Evolutionary conservation across 2,113 vertebrate genomes (phyloP).

Genomic region (zebrafish (Danio rerio)): GRCz12tu NC_133187.1:31287501-31288000

Average conservation of each 20-base stretch:
- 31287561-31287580: conserved; percentile 41
- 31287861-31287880: neutral
- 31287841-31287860: conserved; percentile 15
- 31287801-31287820: conserved; percentile 49
- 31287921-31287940: conserved; percentile 40
- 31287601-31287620: conserved; percentile 38
- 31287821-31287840: conserved; percentile 49
- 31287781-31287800: conserved; percentile 50
- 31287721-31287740: conserved; percentile 35
- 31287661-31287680: conserved; percentile 39
- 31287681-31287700: conserved; percentile 32
- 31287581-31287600: conserved; percentile 50
- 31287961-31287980: conserved; percentile 42
- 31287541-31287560: conserved; percentile 50
- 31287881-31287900: conserved; percentile 27
- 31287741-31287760: conserved; percentile 57
- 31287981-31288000: conserved; percentile 37
- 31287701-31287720: conserved; percentile 42
- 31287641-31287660: conserved; percentile 50
- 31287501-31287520: conserved; percentile 50
- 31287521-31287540: conserved; percentile 58
- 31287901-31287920: conserved; percentile 18
- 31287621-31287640: conserved; percentile 31
- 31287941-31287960: conserved; percentile 11
- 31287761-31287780: conserved; percentile 50